Conservation (phyloP, 2,113 vertebrate genomes). For the Polypterus senegalus region DNA sequence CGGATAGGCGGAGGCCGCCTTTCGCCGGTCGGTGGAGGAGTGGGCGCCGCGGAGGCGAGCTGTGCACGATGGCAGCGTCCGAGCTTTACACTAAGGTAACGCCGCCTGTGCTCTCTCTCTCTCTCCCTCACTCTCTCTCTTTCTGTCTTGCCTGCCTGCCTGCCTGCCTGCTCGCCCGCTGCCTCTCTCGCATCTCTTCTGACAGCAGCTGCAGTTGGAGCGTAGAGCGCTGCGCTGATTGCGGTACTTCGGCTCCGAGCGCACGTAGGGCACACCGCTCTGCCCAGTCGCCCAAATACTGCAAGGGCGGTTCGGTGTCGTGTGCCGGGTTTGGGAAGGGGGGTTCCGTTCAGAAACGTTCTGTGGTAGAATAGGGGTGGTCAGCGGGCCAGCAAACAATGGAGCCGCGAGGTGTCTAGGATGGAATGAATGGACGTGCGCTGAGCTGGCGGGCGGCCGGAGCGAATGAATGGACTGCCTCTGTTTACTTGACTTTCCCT, state of each 20-base stretch:
- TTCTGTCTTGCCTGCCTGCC: no score
- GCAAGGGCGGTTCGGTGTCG: no score
- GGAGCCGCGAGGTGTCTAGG: no score
- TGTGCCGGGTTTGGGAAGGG: no score
- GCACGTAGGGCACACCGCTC: background rate
- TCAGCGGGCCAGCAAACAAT: no score
- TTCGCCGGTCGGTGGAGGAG: slow-evolving; percentile 8
- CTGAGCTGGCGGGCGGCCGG: no score
- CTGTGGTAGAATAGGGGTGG: no score
- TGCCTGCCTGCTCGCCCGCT: background rate
- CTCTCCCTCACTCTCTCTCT: background rate
- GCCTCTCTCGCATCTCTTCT: background rate
- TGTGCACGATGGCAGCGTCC: slow-evolving; percentile 57
- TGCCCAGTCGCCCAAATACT: no score
- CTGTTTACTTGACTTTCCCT: no score
- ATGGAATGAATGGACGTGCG: no score
- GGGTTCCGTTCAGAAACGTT: no score
- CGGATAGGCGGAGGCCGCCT: background rate
- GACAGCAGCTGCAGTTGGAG: background rate
- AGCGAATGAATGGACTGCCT: no score
- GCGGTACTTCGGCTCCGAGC: background rate
- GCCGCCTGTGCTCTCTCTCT: background rate
- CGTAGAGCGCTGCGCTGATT: background rate
- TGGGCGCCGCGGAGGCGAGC: slow-evolving; percentile 18
- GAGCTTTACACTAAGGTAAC: slow-evolving; percentile 80